These are phyloP conservation scores for Pseudomyrmex sp. DNA, from an alignment of 1,140 invertebrate species.

Conservation along the genomic window DNA sequence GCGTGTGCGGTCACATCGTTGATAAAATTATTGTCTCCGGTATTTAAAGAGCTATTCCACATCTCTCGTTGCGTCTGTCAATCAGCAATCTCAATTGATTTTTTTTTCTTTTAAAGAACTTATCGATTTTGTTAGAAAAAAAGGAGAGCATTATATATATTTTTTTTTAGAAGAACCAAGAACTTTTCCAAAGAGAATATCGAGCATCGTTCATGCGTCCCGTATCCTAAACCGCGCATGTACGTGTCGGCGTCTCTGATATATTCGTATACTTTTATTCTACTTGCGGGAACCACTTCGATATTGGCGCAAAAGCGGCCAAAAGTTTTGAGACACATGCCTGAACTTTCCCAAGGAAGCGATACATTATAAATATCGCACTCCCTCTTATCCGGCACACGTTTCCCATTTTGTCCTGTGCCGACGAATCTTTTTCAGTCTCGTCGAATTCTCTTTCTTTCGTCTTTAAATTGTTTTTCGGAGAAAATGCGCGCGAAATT, in stretches of 20 bases:
- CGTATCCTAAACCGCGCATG: background rate
- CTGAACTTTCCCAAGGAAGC: conserved; percentile 78
- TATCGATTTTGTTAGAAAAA: background rate
- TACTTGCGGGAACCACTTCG: conserved; percentile 76
- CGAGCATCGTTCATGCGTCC: background rate
- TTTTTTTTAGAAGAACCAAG: background rate
- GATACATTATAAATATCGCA: conserved; percentile 80
- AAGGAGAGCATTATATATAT: background rate
- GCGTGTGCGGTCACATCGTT: conserved; percentile 21
- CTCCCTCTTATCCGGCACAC: conserved; percentile 48
- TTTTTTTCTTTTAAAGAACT: background rate
- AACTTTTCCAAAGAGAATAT: background rate
- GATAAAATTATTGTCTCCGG: conserved; percentile 22
- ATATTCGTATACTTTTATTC: conserved; percentile 75
- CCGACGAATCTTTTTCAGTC: conserved; percentile 22
- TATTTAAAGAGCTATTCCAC: too few relatives aligned
- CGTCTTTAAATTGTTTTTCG: background rate
- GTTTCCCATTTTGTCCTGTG: conserved; percentile 21
- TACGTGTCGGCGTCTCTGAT: conserved; percentile 40
- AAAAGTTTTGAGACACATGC: conserved; percentile 80
- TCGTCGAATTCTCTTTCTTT: conserved; percentile 15
- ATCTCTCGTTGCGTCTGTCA: too few relatives aligned
- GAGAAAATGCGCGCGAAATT: background rate
- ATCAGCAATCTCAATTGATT: too few relatives aligned
- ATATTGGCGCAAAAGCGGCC: conserved; percentile 74